A percentile compares a stretch with the other conserved stretches of the same genome.
Evolutionary conservation across 37 sponge, comb jelly and placozoan species (phyloP).

Genomic region (Geodia barretti): DNA sequence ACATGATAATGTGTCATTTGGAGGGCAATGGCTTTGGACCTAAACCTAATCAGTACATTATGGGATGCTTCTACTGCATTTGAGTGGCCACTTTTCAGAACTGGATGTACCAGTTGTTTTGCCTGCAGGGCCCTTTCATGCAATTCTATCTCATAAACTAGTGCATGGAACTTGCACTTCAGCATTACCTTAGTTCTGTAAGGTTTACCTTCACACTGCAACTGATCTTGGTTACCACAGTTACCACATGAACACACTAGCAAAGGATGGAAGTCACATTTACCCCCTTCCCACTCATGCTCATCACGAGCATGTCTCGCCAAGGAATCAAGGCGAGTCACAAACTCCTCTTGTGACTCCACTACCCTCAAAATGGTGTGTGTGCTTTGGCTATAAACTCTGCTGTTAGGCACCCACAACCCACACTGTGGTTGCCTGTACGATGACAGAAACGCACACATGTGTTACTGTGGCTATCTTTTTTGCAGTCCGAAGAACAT

Average conservation of each 20-base stretch:
- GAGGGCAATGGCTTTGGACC: too few relatives aligned
- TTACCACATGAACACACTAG: constrained; percentile 25
- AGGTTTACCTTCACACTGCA: constrained; percentile 19
- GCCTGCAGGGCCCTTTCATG: constrained; percentile 8
- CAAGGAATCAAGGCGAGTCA: constrained; percentile 1
- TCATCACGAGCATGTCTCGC: constrained; percentile 42
- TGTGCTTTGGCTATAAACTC: too few relatives aligned
- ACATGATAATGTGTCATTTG: background rate
- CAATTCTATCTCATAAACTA: constrained; percentile 40
- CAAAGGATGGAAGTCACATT: constrained; percentile 37
- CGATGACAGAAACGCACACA: too few relatives aligned
- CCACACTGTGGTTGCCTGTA: too few relatives aligned
- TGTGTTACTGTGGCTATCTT: too few relatives aligned
- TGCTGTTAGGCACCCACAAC: too few relatives aligned
- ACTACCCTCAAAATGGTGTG: constrained; percentile 11
- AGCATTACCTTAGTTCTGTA: constrained; percentile 13
- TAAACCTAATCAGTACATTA: too few relatives aligned
- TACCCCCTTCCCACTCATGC: constrained; percentile 28
- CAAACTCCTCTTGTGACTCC: constrained; percentile 11
- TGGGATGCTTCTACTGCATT: too few relatives aligned
- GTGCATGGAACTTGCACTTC: constrained; percentile 16
- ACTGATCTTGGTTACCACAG: constrained; percentile 10
- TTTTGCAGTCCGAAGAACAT: too few relatives aligned
- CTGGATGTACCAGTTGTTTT: background rate
- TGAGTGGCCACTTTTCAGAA: background rate